Evolutionary conservation across 2,797 vertebrate species (phyloP).

Genomic region (Agapornis canus): DNA sequence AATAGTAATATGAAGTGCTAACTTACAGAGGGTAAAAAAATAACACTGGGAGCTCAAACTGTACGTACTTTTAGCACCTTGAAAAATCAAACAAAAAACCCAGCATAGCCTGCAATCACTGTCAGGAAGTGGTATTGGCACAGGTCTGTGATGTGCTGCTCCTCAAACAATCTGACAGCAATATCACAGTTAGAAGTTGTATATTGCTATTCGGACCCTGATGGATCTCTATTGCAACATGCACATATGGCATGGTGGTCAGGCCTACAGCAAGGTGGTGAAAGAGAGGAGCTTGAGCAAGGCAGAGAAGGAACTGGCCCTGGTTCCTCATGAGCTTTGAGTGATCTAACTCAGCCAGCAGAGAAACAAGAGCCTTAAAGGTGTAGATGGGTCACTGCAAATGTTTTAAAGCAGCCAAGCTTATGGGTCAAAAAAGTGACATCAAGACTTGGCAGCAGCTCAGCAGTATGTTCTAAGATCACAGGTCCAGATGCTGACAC

Average conservation of each 20-base stretch:
- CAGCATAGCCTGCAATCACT: background rate
- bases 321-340: accelerated
- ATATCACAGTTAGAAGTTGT: background rate
- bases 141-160: background rate
- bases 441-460: background rate
- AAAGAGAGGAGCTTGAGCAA: background rate
- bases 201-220: background rate
- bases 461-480: background rate
- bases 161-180: background rate
- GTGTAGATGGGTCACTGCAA: accelerated
- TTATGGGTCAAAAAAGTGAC: background rate
- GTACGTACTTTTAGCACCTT: background rate
- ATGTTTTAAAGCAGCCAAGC: background rate
- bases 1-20: slow-evolving; percentile 1
- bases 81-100: background rate
- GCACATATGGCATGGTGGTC: accelerated
- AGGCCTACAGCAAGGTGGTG: accelerated
- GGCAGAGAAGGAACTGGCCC: background rate
- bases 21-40: background rate
- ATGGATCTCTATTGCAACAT: accelerated
- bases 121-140: background rate
- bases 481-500: background rate
- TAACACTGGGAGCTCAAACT: background rate
- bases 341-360: background rate
- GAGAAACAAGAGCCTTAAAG: background rate